Conservation (phyloP, 1,140 invertebrate genomes). For the Nebria ingens region DNA sequence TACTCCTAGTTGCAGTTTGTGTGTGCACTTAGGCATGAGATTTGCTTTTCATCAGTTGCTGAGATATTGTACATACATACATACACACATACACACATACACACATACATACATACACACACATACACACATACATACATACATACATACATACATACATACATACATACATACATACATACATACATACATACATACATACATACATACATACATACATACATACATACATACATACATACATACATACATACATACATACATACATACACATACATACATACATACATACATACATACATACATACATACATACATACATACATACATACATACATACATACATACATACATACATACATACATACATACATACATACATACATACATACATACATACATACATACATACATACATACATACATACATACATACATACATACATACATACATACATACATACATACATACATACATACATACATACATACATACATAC, state of each 20-base stretch:
- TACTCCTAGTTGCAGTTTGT: too few relatives aligned
- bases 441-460: too few relatives aligned
- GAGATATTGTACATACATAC: too few relatives aligned
- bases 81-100: too few relatives aligned
- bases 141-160: background rate
- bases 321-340: background rate
- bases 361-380: background rate
- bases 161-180: slow-evolving; percentile 3
- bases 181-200: background rate
- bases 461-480: too few relatives aligned
- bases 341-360: slow-evolving; percentile 1
- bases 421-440: too few relatives aligned
- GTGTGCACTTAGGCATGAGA: too few relatives aligned
- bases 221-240: background rate
- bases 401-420: background rate
- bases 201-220: background rate
- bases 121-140: background rate
- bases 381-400: background rate
- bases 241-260: too few relatives aligned
- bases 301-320: background rate
- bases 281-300: too few relatives aligned
- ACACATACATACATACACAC: background rate
- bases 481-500: background rate
- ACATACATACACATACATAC: too few relatives aligned
- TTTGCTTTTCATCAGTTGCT: too few relatives aligned